Evolutionary conservation across 2,888 invertebrate genomes (phyloP).

Genomic region (Drosophila multiciliata): DNA sequence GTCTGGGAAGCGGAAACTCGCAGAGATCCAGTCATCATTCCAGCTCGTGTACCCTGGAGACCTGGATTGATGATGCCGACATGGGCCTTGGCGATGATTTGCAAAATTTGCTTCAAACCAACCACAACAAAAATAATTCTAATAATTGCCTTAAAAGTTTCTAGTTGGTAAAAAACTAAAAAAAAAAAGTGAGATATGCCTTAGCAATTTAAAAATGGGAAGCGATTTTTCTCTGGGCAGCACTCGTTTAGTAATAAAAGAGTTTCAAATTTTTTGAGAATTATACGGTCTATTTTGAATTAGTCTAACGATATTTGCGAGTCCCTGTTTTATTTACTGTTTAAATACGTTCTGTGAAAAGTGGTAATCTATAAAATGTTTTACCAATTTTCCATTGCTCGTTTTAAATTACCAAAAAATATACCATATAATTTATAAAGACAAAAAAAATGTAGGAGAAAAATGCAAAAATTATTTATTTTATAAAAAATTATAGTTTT

Average conservation of each 20-base stretch:
- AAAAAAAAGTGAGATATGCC: not conserved
- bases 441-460: not conserved
- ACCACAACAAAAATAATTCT: constrained; percentile 46
- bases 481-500: not conserved
- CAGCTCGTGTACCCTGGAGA: constrained; percentile 84
- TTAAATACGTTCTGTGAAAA: not conserved
- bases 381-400: not conserved
- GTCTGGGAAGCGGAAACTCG: constrained; percentile 64
- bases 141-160: constrained; percentile 79
- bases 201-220: not conserved
- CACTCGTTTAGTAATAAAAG: not conserved
- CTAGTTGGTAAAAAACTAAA: constrained; percentile 26
- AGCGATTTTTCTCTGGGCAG: not conserved
- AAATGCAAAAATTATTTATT: not conserved
- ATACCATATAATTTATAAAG: not conserved
- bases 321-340: not conserved
- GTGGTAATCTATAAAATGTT: not conserved
- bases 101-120: constrained; percentile 51
- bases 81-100: constrained; percentile 48
- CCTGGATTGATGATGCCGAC: constrained; percentile 84
- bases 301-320: constrained; percentile 1
- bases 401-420: not conserved
- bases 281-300: constrained; percentile 36
- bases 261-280: constrained; percentile 46
- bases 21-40: constrained; percentile 82